Conservation (phyloP, 64 coral and sea anemone genomes). For the Exaiptasia diaphana region DNA sequence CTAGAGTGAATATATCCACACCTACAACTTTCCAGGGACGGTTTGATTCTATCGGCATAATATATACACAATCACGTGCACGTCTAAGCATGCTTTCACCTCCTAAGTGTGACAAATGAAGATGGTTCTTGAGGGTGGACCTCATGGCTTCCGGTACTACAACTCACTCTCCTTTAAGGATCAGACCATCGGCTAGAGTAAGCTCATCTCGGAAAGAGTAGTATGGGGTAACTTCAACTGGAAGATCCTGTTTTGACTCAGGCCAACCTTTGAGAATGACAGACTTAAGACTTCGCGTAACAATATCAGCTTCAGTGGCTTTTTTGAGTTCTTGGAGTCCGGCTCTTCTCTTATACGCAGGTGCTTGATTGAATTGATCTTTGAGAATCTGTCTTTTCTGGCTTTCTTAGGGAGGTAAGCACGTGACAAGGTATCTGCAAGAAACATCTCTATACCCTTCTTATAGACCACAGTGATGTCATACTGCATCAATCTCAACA, state of each 20-base stretch:
- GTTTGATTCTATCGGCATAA: too few species aligned
- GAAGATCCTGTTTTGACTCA: constrained; percentile 14
- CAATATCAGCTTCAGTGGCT: background rate
- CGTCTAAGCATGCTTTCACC: too few species aligned
- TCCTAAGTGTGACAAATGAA: too few species aligned
- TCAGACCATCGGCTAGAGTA: constrained; percentile 25
- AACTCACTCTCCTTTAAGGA: constrained; percentile 42
- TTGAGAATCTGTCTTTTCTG: background rate
- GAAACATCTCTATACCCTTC: constrained; percentile 1
- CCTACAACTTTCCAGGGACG: too few species aligned
- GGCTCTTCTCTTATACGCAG: constrained; percentile 34
- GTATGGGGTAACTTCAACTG: constrained; percentile 7
- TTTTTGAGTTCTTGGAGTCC: background rate
- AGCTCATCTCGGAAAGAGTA: constrained; percentile 41
- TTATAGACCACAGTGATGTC: background rate
- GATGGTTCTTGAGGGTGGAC: background rate
- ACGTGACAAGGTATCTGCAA: constrained; percentile 8
- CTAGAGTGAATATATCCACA: too few species aligned
- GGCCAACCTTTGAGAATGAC: constrained; percentile 35
- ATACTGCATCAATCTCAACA: constrained; percentile 18
- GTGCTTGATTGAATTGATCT: constrained; percentile 31
- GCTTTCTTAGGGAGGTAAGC: background rate
- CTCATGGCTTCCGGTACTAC: constrained; percentile 5
- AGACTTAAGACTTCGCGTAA: constrained; percentile 6
- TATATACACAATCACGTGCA: too few species aligned